phyloP scores from a whole-genome alignment of 92 coral and sea anemone species.

The Siderastrea siderea region DNA sequence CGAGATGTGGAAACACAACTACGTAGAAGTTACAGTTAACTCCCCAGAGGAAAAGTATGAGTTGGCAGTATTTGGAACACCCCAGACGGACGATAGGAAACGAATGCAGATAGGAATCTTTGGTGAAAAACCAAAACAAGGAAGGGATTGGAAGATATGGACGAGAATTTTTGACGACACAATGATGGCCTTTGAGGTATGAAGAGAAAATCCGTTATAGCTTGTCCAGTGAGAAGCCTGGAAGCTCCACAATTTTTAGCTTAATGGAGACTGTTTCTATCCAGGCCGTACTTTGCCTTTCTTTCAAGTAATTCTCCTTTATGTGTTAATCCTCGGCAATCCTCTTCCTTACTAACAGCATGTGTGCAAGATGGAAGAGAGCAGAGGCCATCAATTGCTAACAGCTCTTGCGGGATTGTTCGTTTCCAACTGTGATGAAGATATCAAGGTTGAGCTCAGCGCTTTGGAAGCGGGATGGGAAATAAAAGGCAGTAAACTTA shows the following conservation, averaged over 20 bases:
- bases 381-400: neutral
- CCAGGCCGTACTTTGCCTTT: no score
- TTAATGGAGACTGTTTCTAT: no score
- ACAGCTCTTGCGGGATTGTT: constrained; percentile 28
- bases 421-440: constrained; percentile 17
- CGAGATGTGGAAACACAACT: neutral
- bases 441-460: constrained; percentile 1
- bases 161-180: neutral
- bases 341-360: constrained; percentile 6
- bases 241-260: no score
- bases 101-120: neutral
- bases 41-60: neutral
- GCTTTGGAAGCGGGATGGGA: constrained; percentile 17
- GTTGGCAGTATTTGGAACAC: neutral
- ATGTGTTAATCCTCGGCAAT: neutral
- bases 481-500: constrained; percentile 5
- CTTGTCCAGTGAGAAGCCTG: no score
- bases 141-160: neutral
- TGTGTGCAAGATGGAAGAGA: constrained; percentile 15
- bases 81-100: neutral
- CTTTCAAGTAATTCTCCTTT: no score
- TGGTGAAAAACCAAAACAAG: neutral
- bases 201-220: no score
- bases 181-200: neutral
- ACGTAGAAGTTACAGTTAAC: neutral